These are phyloP conservation scores for Apocrypta bakeri DNA, from an alignment of 1,140 invertebrate genomes.

Conservation along the genomic window DNA sequence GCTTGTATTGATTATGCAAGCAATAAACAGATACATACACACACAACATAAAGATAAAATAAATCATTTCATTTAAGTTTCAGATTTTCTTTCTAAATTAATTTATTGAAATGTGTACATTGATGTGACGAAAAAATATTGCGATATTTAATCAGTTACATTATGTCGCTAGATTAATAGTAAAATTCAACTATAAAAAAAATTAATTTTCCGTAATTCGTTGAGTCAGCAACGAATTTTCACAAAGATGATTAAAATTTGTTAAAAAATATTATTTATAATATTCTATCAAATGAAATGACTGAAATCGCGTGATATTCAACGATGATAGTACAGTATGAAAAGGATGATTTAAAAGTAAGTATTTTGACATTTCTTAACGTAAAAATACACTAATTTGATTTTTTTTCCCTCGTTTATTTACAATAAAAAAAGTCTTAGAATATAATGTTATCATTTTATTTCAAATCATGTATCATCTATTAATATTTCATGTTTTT, in stretches of 20 bases:
- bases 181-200: not conserved
- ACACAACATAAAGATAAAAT: too few relatives aligned
- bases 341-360: not conserved
- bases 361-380: not conserved
- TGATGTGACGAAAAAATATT: not conserved
- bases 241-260: not conserved
- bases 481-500: constrained; percentile 32
- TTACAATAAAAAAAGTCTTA: constrained; percentile 29
- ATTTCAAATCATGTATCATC: constrained; percentile 15
- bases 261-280: not conserved
- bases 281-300: not conserved
- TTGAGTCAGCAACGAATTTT: not conserved
- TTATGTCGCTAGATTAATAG: not conserved
- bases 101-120: not conserved
- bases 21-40: too few relatives aligned
- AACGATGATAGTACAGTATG: not conserved
- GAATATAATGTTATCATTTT: constrained; percentile 21
- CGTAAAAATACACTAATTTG: not conserved
- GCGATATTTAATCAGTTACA: not conserved
- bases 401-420: constrained; percentile 27
- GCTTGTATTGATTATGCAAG: too few relatives aligned
- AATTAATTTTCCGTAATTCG: not conserved
- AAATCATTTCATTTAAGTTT: not conserved
- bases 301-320: not conserved
- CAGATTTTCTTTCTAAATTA: not conserved